A percentile compares a stretch with the other conserved stretches of the same genome.
Evolutionary conservation across 2,888 invertebrate genomes (phyloP).

Genomic region (Lasioglossum figueresi): DNA sequence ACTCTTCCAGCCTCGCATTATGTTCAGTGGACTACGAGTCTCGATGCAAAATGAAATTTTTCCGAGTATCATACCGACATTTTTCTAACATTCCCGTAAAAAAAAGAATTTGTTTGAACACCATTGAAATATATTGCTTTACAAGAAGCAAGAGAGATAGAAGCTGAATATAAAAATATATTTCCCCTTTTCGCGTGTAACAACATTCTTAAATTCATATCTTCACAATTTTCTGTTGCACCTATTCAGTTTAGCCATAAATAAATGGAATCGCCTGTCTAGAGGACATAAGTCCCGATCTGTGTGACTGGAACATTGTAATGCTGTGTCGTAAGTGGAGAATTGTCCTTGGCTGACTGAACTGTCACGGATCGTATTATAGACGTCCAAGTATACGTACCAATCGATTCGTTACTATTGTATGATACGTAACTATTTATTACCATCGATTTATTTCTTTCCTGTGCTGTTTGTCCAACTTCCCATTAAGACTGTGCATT

Average conservation of each 20-base stretch:
- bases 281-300: background rate
- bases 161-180: no score
- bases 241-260: background rate
- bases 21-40: background rate
- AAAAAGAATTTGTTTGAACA: background rate
- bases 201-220: background rate
- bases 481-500: background rate
- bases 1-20: background rate
- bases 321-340: background rate
- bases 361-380: background rate
- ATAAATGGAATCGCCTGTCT: background rate
- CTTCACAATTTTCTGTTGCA: background rate
- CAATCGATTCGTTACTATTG: constrained; percentile 2
- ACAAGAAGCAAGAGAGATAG: no score
- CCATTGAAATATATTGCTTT: no score
- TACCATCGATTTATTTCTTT: background rate
- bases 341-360: constrained; percentile 4
- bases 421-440: background rate
- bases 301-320: background rate
- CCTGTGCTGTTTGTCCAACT: background rate
- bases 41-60: background rate
- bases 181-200: background rate
- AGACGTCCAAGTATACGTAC: background rate
- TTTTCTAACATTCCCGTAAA: background rate
- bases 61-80: background rate